These are phyloP conservation scores for Uloborus diversus DNA, from an alignment of 1,140 invertebrate species.

Conservation along the genomic window DNA sequence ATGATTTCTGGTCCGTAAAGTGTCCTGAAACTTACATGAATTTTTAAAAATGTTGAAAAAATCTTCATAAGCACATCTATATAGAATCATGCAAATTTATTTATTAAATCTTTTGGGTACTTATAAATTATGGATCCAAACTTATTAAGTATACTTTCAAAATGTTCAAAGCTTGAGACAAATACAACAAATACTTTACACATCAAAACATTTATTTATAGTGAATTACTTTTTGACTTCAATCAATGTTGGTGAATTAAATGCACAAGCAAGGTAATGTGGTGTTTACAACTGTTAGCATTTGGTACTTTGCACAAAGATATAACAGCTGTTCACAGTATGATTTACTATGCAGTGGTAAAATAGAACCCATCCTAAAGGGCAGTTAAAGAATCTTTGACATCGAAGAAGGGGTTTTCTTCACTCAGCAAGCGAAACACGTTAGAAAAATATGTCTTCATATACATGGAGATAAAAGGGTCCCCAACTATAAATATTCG, in stretches of 20 bases:
- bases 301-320: background rate
- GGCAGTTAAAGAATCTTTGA: background rate
- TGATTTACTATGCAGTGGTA: conserved; percentile 22
- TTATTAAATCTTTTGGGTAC: no score
- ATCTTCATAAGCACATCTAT: no score
- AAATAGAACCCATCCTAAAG: background rate
- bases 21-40: no score
- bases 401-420: background rate
- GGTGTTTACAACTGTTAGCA: background rate
- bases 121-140: no score
- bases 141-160: no score
- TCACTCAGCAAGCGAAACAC: background rate
- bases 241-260: background rate
- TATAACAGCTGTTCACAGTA: background rate
- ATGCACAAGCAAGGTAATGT: background rate
- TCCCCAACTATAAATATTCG: background rate
- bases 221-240: conserved; percentile 1
- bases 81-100: no score
- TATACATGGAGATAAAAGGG: background rate
- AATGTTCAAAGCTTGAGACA: no score
- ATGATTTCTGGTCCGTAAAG: no score
- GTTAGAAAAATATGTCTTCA: conserved; percentile 20
- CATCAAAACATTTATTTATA: conserved; percentile 17
- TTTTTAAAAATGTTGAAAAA: no score
- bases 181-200: conserved; percentile 1